Conservation (phyloP, 1,140 invertebrate genomes). For the Varroa destructor region DNA sequence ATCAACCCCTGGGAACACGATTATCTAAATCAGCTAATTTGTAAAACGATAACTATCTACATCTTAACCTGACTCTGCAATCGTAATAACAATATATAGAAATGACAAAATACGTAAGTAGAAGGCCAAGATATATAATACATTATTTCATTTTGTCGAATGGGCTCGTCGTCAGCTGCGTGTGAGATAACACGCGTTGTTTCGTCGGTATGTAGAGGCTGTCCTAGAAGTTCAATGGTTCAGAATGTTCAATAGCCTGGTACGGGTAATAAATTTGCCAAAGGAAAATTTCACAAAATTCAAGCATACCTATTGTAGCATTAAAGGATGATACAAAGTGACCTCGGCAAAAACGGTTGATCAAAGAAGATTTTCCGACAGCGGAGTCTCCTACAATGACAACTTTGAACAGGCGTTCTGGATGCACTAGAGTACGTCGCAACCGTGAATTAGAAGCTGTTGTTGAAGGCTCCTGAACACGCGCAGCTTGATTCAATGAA, state of each 20-base stretch:
- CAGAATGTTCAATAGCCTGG: constrained; percentile 1
- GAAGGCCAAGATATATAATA: no score
- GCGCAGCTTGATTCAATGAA: no score
- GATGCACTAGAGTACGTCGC: constrained; percentile 28
- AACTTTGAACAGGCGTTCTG: constrained; percentile 48
- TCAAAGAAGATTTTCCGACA: constrained; percentile 50
- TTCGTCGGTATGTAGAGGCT: neutral
- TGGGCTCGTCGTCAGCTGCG: no score
- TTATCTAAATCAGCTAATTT: neutral
- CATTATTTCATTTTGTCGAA: no score
- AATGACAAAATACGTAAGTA: no score
- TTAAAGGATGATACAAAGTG: constrained; percentile 45
- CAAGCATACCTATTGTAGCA: constrained; percentile 46
- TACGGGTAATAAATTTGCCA: no score
- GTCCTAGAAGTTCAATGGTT: neutral
- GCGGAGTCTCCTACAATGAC: constrained; percentile 50
- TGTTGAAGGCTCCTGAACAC: no score
- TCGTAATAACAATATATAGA: no score
- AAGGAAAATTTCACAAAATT: neutral
- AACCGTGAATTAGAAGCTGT: no score
- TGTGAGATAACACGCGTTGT: no score
- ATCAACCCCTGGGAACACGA: constrained; percentile 43
- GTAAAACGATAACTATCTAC: neutral
- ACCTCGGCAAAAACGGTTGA: constrained; percentile 47
- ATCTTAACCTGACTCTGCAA: no score